Evolutionary conservation across 1,140 invertebrate genomes (phyloP), one percentile per base, ranked within the genome.

Genomic region (Drosophila rhopaloa): DNA sequence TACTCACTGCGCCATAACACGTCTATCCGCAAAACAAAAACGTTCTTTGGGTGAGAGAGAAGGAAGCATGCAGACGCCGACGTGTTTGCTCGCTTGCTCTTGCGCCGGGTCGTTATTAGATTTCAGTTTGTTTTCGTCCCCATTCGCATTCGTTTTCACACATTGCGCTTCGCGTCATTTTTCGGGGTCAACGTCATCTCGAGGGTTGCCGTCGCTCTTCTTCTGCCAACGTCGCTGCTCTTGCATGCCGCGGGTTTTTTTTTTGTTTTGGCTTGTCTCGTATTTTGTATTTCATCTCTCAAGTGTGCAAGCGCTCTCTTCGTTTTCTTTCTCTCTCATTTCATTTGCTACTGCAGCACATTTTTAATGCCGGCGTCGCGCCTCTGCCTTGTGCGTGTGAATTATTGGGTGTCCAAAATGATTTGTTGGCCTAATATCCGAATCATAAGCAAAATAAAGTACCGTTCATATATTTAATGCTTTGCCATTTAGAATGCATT

Each of bases 161-260:
- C 85, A 89, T 89, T 89, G 82, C 76, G 76, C 74, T 89, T 89
- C 77, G 84, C 85, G 77, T 88, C 84, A 89, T 81, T 90, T 89
- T 89, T 89, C 84, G 84, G 84, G 84, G 84, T 89, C 84, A 89
- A 89, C 84, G 84, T 89, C 84, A 89, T 89, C 80, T 86, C 79
- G 79, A 86, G 84, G 85, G 83, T 88, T 83, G 84, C 79, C 67
- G 61, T 61, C 38, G 63, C 37, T 44, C 62, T 40, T 47, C 19
- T 60, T 74, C 68, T 44, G 48, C 46, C 8, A 58, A 37, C 56
- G 51, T 59, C 63, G 59, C 76, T 51, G 71, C 78, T 75, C 80
- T 75, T 76, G 58, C 75, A 76, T 58, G 78, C 68, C 71, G 61
- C 55, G 19, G 35, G 4, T 76, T 46, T 60, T 47, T 16, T 57